Base-by-base conservation (phyloP, 2,113 vertebrate genomes). In the Pteronura brasiliensis region DNA sequence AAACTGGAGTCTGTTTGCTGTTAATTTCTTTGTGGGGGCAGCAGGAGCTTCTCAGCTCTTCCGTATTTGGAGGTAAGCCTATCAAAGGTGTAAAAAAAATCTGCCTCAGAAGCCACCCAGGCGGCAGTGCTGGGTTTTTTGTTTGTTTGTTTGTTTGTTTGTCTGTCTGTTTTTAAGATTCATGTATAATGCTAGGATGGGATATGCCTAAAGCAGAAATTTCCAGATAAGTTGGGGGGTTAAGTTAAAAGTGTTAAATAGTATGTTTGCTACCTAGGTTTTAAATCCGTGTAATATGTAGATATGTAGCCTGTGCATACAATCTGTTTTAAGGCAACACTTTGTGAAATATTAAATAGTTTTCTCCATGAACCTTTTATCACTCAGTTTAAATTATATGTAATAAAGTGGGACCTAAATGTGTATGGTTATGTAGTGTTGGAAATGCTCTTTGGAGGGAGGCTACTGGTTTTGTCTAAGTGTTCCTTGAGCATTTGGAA, bases 1-100 rank as follows among this genome's bases (percentile, higher is more conserved):
- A 98, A 99, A 99, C 98, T 99, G 99, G 99, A 99, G 99, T 98
- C 99, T 99, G 34, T 99, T 99, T 97, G 99, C 99, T 34, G 99
- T 99, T 96, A 99, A 99, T 98, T 99, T 99, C 98, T 99, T 99
- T 91, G 98, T 99, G 7, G 99, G 99, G 65, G 94, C 98, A 91
- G 99, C 99, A 29, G 99, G 99, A 93, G 97, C 96, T 82, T 99
- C 99, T 57, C 99, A 99, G 97, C 99, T 99, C 76, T 99, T 98
- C 95, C 99, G 99, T 96, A 99, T 99, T 98, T 99, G 99, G 99
- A 99, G 99, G 99, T 99, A 98, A 96, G 99, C 98, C 36, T 49
- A 29, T n/a, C 15, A 47, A 34, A 15, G 12, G 27, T 25, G 25
- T 55, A 20, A n/a, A 80, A 44, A 18, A 57, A 34, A 47, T 29